These are phyloP conservation scores for Drosophila bifasciata DNA, from an alignment of 1,140 invertebrate genomes.

Conservation along the genomic window DNA sequence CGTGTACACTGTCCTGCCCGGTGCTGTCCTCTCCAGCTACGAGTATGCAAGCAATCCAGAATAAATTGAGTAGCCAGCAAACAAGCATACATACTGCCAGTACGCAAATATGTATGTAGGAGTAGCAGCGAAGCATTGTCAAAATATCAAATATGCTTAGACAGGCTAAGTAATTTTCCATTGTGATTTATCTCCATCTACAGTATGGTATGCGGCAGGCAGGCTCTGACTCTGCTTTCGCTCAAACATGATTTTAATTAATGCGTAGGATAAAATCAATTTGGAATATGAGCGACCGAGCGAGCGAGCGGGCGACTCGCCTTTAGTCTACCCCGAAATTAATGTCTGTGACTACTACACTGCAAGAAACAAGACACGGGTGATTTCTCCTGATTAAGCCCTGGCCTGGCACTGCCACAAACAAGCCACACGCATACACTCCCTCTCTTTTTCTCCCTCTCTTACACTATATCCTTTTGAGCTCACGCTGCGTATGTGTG, in stretches of 20 bases:
- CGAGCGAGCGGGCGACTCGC: background rate
- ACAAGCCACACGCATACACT: constrained; percentile 34
- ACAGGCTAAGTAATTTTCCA: constrained; percentile 33
- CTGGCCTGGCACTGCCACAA: constrained; percentile 23
- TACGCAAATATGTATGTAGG: background rate
- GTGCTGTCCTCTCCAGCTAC: constrained; percentile 5
- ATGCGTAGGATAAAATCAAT: constrained; percentile 54
- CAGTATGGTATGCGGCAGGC: background rate
- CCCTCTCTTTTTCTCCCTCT: background rate
- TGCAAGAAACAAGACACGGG: constrained; percentile 8
- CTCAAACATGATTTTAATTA: constrained; percentile 44
- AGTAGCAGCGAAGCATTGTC: constrained; percentile 13
- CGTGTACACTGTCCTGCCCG: background rate
- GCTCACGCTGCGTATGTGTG: constrained; percentile 53
- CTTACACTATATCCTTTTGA: no score
- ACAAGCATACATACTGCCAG: constrained; percentile 6
- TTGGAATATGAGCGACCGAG: constrained; percentile 39
- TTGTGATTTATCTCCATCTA: constrained; percentile 50
- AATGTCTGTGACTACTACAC: constrained; percentile 52
- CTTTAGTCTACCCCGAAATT: constrained; percentile 37
- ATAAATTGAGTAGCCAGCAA: constrained; percentile 28
- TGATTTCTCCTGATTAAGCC: constrained; percentile 20
- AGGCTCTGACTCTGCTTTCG: background rate
- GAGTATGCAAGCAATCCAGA: constrained; percentile 5
- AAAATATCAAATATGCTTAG: constrained; percentile 26